Conservation (phyloP, 2,888 invertebrate genomes). For the Pristionchus maxplancki region DNA sequence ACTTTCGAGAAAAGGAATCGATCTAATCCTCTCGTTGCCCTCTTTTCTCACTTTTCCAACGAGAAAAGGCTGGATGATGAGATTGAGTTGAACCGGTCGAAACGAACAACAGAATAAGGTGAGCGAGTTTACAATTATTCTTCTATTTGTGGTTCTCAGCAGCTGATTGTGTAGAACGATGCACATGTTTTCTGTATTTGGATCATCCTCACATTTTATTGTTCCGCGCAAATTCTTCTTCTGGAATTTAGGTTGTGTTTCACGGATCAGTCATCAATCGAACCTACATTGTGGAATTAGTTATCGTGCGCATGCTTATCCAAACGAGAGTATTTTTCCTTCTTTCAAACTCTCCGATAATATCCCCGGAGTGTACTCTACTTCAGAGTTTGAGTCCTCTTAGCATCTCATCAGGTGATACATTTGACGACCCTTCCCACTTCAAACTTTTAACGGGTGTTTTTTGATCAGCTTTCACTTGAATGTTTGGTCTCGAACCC, state of each 20-base stretch:
- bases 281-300: too few relatives aligned
- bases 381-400: not conserved
- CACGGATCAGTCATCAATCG: not conserved
- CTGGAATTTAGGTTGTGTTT: not conserved
- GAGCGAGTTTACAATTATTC: not conserved
- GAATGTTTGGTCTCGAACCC: slow-evolving; percentile 6
- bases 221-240: too few relatives aligned
- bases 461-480: not conserved
- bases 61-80: not conserved
- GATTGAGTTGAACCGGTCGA: not conserved
- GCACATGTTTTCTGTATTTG: too few relatives aligned
- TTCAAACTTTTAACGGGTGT: not conserved
- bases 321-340: too few relatives aligned
- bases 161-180: too few relatives aligned
- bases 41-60: slow-evolving; percentile 35
- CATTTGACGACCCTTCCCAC: not conserved
- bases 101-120: not conserved
- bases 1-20: not conserved
- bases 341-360: too few relatives aligned
- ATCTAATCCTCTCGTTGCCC: slow-evolving; percentile 8
- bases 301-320: too few relatives aligned
- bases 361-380: not conserved
- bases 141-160: not conserved
- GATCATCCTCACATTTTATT: too few relatives aligned
- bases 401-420: not conserved